These are phyloP conservation scores for Ardeotis arabs DNA, from an alignment of 2,113 vertebrate genomes.

Conservation along the genomic window DNA sequence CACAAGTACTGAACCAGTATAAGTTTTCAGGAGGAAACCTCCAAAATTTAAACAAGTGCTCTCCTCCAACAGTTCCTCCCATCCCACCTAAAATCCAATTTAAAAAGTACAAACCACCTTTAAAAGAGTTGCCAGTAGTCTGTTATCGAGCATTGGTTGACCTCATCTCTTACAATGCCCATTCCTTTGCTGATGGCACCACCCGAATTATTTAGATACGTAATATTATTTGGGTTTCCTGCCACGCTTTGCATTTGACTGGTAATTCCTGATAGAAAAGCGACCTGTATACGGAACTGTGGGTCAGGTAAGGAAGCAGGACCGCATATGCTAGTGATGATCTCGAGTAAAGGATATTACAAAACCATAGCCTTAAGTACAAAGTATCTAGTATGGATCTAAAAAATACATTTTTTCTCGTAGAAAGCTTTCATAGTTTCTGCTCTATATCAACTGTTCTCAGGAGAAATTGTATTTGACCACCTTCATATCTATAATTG, in stretches of 20 bases:
- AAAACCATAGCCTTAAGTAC: not conserved
- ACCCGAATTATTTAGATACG: not conserved
- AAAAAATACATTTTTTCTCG: not conserved
- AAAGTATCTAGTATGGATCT: not conserved
- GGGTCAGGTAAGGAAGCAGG: not conserved
- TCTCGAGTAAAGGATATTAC: not conserved
- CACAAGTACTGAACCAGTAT: not conserved
- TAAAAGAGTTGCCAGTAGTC: not conserved
- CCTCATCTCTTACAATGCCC: not conserved
- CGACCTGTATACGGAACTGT: not conserved
- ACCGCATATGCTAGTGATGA: not conserved
- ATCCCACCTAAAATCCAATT: not conserved
- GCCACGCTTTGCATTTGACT: not conserved
- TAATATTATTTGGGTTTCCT: not conserved
- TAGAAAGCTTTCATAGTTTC: not conserved
- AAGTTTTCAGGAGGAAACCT: not conserved
- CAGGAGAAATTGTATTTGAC: not conserved
- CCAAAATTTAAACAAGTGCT: not conserved
- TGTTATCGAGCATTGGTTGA: not conserved
- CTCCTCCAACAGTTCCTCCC: not conserved
- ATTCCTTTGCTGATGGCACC: not conserved
- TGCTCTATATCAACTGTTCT: not conserved
- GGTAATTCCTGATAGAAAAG: not conserved
- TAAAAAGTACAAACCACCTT: not conserved
- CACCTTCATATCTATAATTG: not conserved